phyloP scores from a whole-genome alignment of 2,888 invertebrate species.

The Acanthosoma haemorrhoidale region DNA sequence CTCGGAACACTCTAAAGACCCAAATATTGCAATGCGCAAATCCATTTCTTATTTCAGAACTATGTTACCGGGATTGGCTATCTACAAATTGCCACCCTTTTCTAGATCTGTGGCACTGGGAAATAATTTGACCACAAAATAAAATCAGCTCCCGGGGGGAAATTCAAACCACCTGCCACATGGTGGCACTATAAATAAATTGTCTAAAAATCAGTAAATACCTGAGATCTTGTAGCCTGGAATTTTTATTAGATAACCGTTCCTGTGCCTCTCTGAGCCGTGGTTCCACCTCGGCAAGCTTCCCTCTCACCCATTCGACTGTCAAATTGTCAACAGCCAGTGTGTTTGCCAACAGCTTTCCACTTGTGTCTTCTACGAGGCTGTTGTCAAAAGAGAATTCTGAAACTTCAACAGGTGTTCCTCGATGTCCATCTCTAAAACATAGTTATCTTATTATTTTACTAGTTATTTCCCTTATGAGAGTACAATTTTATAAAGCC shows the following conservation, averaged over 20 bases:
- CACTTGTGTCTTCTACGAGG: conserved; percentile 81
- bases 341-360: conserved; percentile 78
- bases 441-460: neutral
- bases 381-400: conserved; percentile 82
- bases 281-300: conserved; percentile 70
- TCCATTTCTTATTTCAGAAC: too few species aligned
- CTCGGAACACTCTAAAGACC: too few species aligned
- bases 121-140: too few species aligned
- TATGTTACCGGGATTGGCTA: too few species aligned
- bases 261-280: conserved; percentile 73
- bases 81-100: too few species aligned
- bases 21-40: too few species aligned
- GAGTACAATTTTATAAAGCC: neutral
- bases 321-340: conserved; percentile 89
- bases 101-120: too few species aligned
- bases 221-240: conserved; percentile 38
- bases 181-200: too few species aligned
- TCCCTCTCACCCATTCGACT: conserved; percentile 79
- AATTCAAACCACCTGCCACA: too few species aligned
- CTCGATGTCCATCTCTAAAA: conserved; percentile 15
- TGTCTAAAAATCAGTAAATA: neutral
- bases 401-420: conserved; percentile 55
- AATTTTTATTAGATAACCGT: conserved; percentile 53
- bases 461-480: too few species aligned
- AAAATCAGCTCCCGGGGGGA: too few species aligned